phyloP scores from a whole-genome alignment of 2,888 invertebrate species.

The Aporophyla nigra region DNA sequence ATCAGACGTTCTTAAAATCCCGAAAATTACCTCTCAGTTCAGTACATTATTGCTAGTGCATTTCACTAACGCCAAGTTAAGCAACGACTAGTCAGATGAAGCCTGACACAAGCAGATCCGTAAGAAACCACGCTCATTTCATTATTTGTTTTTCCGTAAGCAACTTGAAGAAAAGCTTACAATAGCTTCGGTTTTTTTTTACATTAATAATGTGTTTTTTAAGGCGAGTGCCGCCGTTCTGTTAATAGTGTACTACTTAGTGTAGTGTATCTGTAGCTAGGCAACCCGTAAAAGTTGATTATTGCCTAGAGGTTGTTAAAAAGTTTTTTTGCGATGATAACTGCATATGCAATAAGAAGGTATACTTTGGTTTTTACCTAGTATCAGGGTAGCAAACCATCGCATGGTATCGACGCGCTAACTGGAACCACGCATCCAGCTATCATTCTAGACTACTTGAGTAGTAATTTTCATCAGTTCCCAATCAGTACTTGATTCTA shows the following conservation, averaged over 20 bases:
- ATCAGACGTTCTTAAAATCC: too few species aligned
- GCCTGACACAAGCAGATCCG: background rate
- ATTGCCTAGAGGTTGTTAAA: background rate
- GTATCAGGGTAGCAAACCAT: too few species aligned
- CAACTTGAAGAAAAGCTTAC: too few species aligned
- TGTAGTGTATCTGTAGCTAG: background rate
- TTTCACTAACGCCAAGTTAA: background rate
- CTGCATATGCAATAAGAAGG: background rate
- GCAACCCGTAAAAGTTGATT: background rate
- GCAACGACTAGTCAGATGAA: background rate
- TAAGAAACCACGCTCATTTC: background rate
- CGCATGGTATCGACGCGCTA: too few species aligned
- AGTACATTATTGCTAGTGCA: background rate
- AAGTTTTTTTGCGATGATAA: background rate
- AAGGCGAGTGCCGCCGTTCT: background rate
- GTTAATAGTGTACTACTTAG: background rate
- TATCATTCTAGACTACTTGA: too few species aligned
- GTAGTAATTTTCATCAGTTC: too few species aligned
- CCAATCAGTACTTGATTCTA: too few species aligned
- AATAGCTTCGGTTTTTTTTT: too few species aligned
- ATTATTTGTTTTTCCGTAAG: background rate
- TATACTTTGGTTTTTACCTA: too few species aligned
- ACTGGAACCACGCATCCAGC: too few species aligned
- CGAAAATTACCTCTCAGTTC: too few species aligned
- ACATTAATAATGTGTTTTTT: background rate